A percentile compares a stretch with the other conserved stretches of the same genome.
phyloP scores from a whole-genome alignment of 2,888 invertebrate genomes.

The Melanargia galathea region DNA sequence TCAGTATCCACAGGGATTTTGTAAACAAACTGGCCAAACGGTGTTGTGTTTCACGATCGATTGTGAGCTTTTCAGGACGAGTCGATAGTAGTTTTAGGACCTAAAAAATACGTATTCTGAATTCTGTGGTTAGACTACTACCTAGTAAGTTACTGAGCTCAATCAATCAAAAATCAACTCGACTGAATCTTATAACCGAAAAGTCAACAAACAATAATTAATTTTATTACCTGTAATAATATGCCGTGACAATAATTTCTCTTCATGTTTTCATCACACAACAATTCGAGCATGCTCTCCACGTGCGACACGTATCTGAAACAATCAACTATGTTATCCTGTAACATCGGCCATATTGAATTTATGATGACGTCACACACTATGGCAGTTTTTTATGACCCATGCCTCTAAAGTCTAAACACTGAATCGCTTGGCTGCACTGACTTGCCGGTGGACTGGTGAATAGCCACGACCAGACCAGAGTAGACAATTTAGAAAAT shows the following conservation, averaged over 20 bases:
- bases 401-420: too few relatives aligned
- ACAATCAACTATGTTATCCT: not conserved
- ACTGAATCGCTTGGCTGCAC: too few relatives aligned
- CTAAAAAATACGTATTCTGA: conserved; percentile 44
- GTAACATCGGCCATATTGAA: not conserved
- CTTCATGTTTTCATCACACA: conserved; percentile 49
- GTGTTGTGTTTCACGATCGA: conserved; percentile 35
- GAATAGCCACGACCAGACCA: too few relatives aligned
- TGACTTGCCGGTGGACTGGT: too few relatives aligned
- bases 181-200: too few relatives aligned
- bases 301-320: conserved; percentile 56
- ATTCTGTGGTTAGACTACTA: not conserved
- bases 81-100: conserved; percentile 61
- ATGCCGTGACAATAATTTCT: conserved; percentile 86
- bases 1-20: conserved; percentile 49
- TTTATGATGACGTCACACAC: not conserved
- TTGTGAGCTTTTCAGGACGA: conserved; percentile 44
- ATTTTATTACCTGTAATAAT: conserved; percentile 85
- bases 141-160: too few relatives aligned
- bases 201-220: too few relatives aligned
- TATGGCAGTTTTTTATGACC: too few relatives aligned
- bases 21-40: conserved; percentile 22
- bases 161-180: too few relatives aligned
- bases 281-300: conserved; percentile 47
- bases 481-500: too few relatives aligned